A percentile compares a stretch with the other conserved stretches of the same genome.
Evolutionary conservation across 2,888 invertebrate species (phyloP).

Genomic region (Seira ritae): DNA sequence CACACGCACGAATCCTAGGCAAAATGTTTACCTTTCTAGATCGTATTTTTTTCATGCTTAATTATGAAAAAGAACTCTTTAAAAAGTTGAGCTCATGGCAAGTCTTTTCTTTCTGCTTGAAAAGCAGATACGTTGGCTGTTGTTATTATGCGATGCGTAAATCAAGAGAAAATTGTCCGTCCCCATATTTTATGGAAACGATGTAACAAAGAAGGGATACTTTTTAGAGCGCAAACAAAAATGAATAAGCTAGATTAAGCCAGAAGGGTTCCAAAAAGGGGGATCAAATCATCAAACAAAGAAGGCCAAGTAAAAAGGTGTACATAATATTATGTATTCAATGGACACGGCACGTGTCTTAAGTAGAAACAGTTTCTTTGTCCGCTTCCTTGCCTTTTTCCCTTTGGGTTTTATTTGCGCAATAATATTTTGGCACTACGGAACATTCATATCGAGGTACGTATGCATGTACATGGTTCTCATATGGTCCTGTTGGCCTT

Average conservation of each 20-base stretch:
- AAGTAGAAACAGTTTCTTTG: slow-evolving; percentile 29
- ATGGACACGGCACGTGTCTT: slow-evolving; percentile 35
- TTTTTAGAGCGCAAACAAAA: background rate
- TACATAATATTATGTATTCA: no score
- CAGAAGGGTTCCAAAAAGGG: slow-evolving; percentile 23
- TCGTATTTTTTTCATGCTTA: background rate
- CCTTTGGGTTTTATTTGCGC: background rate
- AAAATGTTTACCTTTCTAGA: background rate
- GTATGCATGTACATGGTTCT: no score
- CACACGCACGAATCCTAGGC: background rate
- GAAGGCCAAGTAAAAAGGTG: background rate
- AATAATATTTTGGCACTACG: background rate
- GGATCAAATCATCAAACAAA: background rate
- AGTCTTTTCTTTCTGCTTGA: background rate
- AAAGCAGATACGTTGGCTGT: background rate
- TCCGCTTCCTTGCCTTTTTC: background rate
- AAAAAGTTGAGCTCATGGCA: background rate
- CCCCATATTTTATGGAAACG: slow-evolving; percentile 26
- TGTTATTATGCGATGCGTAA: slow-evolving; percentile 21
- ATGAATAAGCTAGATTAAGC: background rate
- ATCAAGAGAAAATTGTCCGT: slow-evolving; percentile 29
- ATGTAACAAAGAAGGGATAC: slow-evolving; percentile 34
- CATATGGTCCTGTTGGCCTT: no score
- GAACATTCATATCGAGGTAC: no score
- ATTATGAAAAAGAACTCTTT: background rate